phyloP scores from a whole-genome alignment of 1,140 invertebrate genomes.

The Drosophila rufa region DNA sequence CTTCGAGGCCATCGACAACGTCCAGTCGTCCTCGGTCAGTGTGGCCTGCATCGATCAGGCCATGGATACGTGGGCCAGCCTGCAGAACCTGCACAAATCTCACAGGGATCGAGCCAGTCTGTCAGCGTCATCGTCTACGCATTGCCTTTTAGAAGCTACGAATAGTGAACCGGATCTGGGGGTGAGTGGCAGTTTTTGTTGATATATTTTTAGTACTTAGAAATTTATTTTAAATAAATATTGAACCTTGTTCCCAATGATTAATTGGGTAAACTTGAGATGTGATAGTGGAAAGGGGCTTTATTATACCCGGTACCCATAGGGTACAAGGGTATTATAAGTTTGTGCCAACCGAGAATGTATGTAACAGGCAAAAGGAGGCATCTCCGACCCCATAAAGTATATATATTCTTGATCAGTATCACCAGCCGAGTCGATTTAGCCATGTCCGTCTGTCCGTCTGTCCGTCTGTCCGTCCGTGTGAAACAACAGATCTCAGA shows the following conservation, averaged over 20 bases:
- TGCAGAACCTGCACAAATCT: conserved; percentile 86
- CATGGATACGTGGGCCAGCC: conserved; percentile 86
- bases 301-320: too few species aligned
- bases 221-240: not conserved
- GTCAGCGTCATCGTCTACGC: conserved; percentile 37
- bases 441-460: too few species aligned
- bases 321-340: too few species aligned
- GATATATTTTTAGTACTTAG: not conserved
- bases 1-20: conserved; percentile 75
- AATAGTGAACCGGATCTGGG: conserved; percentile 85
- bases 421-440: too few species aligned
- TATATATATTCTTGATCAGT: too few species aligned
- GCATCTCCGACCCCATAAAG: too few species aligned
- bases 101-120: conserved; percentile 21
- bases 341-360: too few species aligned
- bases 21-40: conserved; percentile 47
- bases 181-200: conserved; percentile 58
- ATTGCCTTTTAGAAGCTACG: conserved; percentile 77
- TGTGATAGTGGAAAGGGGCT: not conserved
- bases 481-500: too few species aligned
- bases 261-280: too few species aligned
- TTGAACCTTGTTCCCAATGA: too few species aligned
- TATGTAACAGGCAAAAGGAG: too few species aligned
- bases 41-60: conserved; percentile 44
- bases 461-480: too few species aligned